A percentile compares a stretch with the other conserved stretches of the same genome.
Evolutionary conservation across 2,113 vertebrate genomes (phyloP).

Genomic region (Mellivora capensis): DNA sequence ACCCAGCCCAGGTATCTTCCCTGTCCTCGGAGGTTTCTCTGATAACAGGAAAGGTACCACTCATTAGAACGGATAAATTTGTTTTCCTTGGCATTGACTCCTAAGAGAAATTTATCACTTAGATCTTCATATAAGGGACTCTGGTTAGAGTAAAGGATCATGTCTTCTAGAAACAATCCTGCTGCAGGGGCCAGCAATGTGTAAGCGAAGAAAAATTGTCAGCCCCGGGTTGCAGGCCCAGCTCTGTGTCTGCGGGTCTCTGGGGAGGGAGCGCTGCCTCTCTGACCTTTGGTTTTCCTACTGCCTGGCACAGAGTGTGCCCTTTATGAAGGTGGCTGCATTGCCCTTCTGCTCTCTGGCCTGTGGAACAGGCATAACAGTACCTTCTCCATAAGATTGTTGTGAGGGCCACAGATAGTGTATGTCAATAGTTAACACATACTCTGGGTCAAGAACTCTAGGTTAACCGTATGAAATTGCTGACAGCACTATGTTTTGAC

Average conservation of each 20-base stretch:
- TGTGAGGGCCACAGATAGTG: neutral
- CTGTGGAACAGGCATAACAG: neutral
- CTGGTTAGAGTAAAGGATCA: neutral
- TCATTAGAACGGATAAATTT: neutral
- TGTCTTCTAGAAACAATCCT: neutral
- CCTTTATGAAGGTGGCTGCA: neutral
- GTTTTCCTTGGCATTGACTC: neutral
- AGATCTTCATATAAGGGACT: neutral
- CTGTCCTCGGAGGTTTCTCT: neutral
- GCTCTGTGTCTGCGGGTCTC: neutral
- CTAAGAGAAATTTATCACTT: neutral
- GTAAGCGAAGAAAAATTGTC: neutral
- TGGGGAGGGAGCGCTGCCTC: accelerated
- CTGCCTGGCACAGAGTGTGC: neutral
- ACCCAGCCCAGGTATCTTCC: neutral
- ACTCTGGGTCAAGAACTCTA: neutral
- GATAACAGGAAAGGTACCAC: neutral
- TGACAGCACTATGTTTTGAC: neutral
- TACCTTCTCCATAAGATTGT: no score
- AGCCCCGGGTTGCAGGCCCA: neutral
- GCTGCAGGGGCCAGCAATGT: neutral
- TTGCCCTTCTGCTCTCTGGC: no score
- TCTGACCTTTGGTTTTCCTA: neutral
- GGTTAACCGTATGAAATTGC: neutral
- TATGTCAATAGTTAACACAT: neutral